A percentile compares a stretch with the other conserved stretches of the same genome.
These are phyloP conservation scores for Jacana jacana DNA, from an alignment of 2,113 vertebrate genomes.

Conservation along the genomic window DNA sequence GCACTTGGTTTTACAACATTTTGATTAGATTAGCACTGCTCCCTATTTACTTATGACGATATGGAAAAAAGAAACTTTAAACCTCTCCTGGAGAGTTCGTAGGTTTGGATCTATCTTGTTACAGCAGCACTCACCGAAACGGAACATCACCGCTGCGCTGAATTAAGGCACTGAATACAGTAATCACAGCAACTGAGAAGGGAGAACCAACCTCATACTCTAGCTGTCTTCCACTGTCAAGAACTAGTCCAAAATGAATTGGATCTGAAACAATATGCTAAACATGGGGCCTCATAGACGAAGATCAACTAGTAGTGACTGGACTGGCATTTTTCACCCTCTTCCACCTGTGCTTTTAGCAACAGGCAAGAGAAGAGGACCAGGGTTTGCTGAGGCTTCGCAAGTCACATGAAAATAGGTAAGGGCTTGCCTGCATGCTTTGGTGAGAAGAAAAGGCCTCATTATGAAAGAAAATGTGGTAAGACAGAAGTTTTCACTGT, in stretches of 20 bases:
- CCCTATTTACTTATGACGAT: conserved; percentile 6
- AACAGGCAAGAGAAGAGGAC: background rate
- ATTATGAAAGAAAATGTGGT: background rate
- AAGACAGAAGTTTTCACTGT: background rate
- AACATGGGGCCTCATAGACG: background rate
- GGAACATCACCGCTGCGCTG: background rate
- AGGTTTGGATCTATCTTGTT: background rate
- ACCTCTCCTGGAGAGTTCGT: background rate
- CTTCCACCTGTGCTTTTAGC: background rate
- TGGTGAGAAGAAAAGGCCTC: background rate
- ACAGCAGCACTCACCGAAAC: background rate
- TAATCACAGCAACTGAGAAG: background rate
- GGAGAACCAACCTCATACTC: background rate
- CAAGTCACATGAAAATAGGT: background rate
- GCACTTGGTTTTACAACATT: conserved; percentile 17
- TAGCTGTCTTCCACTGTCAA: background rate
- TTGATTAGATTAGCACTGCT: conserved; percentile 19
- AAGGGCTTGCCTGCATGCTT: background rate
- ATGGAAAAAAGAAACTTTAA: background rate
- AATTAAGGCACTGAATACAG: background rate
- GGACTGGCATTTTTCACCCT: background rate
- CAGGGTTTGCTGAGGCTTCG: background rate
- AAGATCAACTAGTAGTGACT: background rate
- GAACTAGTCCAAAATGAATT: background rate
- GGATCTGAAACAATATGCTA: background rate